These are phyloP conservation scores for Euwallacea fornicatus DNA, from an alignment of 1,140 invertebrate genomes.

Conservation along the genomic window DNA sequence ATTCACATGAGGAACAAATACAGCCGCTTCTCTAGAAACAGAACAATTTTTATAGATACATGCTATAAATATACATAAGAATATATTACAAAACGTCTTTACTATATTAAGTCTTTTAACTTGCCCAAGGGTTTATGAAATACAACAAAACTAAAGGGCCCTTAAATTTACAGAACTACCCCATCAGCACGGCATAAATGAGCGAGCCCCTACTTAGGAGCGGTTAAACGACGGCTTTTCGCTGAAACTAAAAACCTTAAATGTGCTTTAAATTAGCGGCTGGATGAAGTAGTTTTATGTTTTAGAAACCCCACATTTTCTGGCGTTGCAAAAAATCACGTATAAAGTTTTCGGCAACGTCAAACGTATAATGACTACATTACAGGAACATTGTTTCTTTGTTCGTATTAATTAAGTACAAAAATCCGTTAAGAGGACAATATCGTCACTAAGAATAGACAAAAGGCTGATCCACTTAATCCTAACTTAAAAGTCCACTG, in stretches of 20 bases:
- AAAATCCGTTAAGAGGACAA: slow-evolving; percentile 15
- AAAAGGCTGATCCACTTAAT: slow-evolving; percentile 28
- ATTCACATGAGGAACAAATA: slow-evolving; percentile 53
- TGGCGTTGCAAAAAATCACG: slow-evolving; percentile 30
- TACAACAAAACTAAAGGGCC: slow-evolving; percentile 43
- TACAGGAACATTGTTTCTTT: slow-evolving; percentile 57
- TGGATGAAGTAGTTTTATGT: not conserved
- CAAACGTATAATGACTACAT: slow-evolving; percentile 50
- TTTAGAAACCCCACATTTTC: slow-evolving; percentile 19
- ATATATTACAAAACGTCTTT: slow-evolving; percentile 53
- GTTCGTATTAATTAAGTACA: slow-evolving; percentile 50
- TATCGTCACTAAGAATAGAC: slow-evolving; percentile 6
- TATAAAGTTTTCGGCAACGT: slow-evolving; percentile 11
- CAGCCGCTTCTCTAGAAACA: slow-evolving; percentile 53
- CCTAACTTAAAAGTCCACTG: slow-evolving; percentile 36
- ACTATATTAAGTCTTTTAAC: slow-evolving; percentile 50
- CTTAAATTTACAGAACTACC: slow-evolving; percentile 12
- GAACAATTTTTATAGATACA: slow-evolving; percentile 51
- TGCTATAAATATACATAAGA: slow-evolving; percentile 51
- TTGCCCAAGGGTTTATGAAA: slow-evolving; percentile 49
- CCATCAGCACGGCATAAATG: not conserved
- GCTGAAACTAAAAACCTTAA: slow-evolving; percentile 17
- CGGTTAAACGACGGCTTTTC: not conserved
- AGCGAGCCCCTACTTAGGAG: slow-evolving; percentile 1
- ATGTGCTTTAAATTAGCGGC: slow-evolving; percentile 8